These are phyloP conservation scores for Ectemnius cavifrons DNA, from an alignment of 2,888 invertebrate genomes.

Conservation along the genomic window DNA sequence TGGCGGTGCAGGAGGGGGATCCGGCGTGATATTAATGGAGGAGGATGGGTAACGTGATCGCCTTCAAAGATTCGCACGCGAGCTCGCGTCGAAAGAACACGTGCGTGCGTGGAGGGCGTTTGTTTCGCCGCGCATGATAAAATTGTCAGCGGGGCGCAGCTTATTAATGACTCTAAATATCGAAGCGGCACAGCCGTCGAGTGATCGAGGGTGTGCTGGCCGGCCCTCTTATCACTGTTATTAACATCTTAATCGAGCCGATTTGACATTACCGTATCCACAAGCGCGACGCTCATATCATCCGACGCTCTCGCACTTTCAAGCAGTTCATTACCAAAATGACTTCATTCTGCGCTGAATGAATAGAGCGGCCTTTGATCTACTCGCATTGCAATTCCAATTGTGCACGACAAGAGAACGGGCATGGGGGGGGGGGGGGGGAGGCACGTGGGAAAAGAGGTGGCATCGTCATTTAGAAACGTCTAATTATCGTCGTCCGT, in stretches of 20 bases:
- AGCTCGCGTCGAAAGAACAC: background rate
- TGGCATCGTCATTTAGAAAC: conserved; percentile 46
- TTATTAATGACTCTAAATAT: conserved; percentile 27
- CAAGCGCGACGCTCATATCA: too few relatives aligned
- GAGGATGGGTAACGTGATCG: too few relatives aligned
- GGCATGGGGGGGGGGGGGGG: background rate
- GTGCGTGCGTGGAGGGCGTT: conserved; percentile 10
- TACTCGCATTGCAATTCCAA: background rate
- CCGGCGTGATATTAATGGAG: background rate
- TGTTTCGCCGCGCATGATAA: conserved; percentile 19
- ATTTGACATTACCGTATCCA: background rate
- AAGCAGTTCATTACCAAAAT: too few relatives aligned
- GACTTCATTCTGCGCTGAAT: too few relatives aligned
- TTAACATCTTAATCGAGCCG: conserved; percentile 58
- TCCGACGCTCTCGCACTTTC: too few relatives aligned
- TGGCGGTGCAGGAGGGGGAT: background rate
- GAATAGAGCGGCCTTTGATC: too few relatives aligned
- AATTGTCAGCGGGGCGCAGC: conserved; percentile 25
- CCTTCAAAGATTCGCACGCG: conserved; percentile 1
- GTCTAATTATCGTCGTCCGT: conserved; percentile 55
- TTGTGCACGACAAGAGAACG: background rate
- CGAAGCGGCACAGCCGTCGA: conserved; percentile 32
- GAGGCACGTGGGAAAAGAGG: conserved; percentile 8
- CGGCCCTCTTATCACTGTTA: conserved; percentile 36
- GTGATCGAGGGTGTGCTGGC: conserved; percentile 52